Conservation (phyloP, 1,140 invertebrate genomes). For the Ericerus pela region DNA sequence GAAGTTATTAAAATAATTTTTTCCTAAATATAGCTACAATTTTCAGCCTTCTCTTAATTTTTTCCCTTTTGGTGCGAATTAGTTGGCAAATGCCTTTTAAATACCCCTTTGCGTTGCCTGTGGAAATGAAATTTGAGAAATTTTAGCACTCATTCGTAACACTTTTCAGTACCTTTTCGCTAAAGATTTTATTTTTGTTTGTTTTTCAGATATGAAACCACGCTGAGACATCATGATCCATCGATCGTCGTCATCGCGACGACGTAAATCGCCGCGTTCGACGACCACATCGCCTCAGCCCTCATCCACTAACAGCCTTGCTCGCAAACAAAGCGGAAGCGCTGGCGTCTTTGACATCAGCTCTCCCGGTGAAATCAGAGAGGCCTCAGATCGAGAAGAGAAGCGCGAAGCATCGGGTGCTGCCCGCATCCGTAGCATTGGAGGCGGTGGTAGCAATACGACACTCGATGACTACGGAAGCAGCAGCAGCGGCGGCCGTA, state of each 20-base stretch:
- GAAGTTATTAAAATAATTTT: no score
- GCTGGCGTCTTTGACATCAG: not conserved
- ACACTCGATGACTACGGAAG: not conserved
- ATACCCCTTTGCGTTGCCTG: no score
- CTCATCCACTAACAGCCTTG: not conserved
- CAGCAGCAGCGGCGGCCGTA: not conserved
- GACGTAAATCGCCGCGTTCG: not conserved
- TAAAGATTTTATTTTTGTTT: no score
- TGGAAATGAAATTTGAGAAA: no score
- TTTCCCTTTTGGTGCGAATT: no score
- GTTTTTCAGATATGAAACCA: no score
- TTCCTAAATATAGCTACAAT: no score
- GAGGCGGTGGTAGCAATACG: not conserved
- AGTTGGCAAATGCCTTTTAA: no score
- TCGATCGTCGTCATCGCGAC: slow-evolving; percentile 1
- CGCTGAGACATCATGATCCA: no score
- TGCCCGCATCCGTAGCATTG: not conserved
- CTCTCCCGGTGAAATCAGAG: not conserved
- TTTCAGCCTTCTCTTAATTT: no score
- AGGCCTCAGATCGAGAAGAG: not conserved
- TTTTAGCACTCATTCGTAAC: no score
- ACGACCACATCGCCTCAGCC: not conserved
- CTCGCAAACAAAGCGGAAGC: slow-evolving; percentile 4
- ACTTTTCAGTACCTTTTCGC: no score
- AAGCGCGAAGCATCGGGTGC: not conserved